phyloP scores from a whole-genome alignment of 2,113 vertebrate genomes.

The Choloepus hoffmanni region DNA sequence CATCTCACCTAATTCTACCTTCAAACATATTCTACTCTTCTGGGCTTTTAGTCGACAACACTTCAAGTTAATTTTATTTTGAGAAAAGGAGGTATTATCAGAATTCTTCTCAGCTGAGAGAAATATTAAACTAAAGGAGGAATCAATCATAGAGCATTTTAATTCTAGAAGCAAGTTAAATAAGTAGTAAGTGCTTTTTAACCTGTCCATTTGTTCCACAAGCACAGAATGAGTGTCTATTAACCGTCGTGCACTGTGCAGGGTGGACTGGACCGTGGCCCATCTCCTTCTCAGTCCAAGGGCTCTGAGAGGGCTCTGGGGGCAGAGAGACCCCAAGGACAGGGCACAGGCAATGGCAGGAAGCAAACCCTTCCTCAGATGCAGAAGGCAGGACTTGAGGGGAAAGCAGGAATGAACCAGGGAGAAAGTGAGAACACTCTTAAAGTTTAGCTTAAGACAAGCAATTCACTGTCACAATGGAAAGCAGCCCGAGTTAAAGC shows the following conservation, averaged over 20 bases:
- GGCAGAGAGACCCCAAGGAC: neutral
- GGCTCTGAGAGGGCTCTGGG: fast-evolving
- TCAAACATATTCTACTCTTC: neutral
- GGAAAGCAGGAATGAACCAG: neutral
- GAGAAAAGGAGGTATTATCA: neutral
- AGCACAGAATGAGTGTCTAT: fast-evolving
- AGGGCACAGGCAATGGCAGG: neutral
- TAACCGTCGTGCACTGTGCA: neutral
- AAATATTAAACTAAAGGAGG: neutral
- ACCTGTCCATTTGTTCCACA: neutral
- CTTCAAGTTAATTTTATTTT: neutral
- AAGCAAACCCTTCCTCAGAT: neutral
- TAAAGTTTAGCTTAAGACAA: too few species aligned
- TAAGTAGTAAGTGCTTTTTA: neutral
- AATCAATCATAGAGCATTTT: neutral
- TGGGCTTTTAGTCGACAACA: neutral
- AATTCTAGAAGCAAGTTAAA: neutral
- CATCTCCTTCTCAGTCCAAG: fast-evolving
- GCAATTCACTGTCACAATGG: neutral
- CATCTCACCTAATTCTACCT: neutral
- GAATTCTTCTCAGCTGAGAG: neutral
- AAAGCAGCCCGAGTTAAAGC: neutral
- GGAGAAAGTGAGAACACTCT: neutral
- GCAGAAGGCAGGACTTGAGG: neutral
- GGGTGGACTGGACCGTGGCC: fast-evolving